phyloP scores from a whole-genome alignment of 2,888 invertebrate genomes.

The Gandaritis pyraliata region DNA sequence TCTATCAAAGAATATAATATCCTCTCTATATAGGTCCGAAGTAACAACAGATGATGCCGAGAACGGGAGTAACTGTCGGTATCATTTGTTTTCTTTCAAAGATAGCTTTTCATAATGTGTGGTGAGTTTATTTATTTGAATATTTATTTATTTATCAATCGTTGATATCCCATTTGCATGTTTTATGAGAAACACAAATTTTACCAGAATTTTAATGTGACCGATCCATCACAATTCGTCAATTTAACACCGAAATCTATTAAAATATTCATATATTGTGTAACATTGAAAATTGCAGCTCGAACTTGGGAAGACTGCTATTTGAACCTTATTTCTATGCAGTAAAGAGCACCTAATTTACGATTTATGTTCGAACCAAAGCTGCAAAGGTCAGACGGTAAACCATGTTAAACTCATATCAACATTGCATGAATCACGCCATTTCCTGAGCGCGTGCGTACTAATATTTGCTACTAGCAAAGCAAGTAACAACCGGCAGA shows the following conservation, averaged over 20 bases:
- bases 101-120: too few relatives aligned
- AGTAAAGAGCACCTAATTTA: constrained; percentile 27
- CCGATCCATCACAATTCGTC: constrained; percentile 25
- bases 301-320: constrained; percentile 6
- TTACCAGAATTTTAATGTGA: constrained; percentile 16
- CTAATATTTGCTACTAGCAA: constrained; percentile 2
- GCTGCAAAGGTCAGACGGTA: constrained; percentile 40
- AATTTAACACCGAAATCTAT: constrained; percentile 20
- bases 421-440: constrained; percentile 43
- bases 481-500: not conserved
- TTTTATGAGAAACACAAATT: constrained; percentile 13
- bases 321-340: constrained; percentile 28
- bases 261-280: constrained; percentile 29
- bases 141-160: not conserved
- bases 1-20: too few relatives aligned
- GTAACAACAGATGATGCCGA: too few relatives aligned
- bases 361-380: constrained; percentile 29
- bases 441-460: constrained; percentile 35
- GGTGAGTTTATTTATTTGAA: too few relatives aligned
- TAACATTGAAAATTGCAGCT: constrained; percentile 35
- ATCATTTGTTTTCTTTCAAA: too few relatives aligned
- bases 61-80: too few relatives aligned
- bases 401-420: constrained; percentile 36
- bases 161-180: not conserved
- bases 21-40: too few relatives aligned